phyloP scores from a whole-genome alignment of 1,140 invertebrate genomes.

The Heliconius nattereri region DNA sequence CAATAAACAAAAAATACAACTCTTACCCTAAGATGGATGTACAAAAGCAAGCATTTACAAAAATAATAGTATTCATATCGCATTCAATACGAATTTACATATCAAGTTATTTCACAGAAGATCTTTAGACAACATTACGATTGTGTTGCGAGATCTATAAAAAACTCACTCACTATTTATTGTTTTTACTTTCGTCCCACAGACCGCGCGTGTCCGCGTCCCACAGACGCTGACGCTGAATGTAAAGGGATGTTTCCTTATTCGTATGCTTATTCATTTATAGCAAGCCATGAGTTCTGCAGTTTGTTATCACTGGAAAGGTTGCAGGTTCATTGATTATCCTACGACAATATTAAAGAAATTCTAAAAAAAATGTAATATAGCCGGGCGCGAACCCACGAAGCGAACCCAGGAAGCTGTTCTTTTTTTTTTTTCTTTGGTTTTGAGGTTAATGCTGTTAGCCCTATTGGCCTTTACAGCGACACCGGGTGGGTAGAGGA shows the following conservation, averaged over 20 bases:
- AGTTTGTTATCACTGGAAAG: neutral
- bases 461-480: too few relatives aligned
- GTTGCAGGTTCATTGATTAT: neutral
- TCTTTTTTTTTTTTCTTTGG: too few relatives aligned
- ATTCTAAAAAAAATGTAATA: too few relatives aligned
- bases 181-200: neutral
- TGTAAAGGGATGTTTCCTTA: neutral
- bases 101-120: neutral
- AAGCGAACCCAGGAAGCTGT: too few relatives aligned
- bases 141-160: conserved; percentile 6
- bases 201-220: neutral
- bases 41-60: neutral
- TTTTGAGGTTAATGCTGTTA: too few relatives aligned
- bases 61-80: neutral
- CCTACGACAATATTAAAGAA: neutral
- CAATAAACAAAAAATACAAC: neutral
- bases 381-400: too few relatives aligned
- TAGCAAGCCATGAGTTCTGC: neutral
- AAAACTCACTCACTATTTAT: neutral
- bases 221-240: neutral
- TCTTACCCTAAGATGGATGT: neutral
- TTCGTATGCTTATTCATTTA: neutral
- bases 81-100: conserved; percentile 8
- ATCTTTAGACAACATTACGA: neutral
- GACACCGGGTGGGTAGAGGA: too few relatives aligned